phyloP scores from a whole-genome alignment of 2,113 vertebrate genomes.

The Ascaphus truei region DNA sequence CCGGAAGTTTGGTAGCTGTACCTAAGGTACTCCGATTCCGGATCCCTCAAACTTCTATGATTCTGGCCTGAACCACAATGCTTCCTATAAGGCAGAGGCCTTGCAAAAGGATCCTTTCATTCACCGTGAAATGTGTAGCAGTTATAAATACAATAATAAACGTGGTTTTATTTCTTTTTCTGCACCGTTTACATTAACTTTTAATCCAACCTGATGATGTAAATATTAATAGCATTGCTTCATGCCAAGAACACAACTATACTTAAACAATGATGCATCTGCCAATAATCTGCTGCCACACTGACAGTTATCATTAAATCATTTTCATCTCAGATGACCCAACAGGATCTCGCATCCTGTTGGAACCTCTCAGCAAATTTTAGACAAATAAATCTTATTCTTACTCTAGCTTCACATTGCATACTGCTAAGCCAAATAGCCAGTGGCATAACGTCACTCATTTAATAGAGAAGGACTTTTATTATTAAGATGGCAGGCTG shows the following conservation, averaged over 20 bases:
- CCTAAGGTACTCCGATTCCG: no score
- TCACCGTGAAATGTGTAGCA: no score
- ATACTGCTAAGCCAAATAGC: constrained; percentile 33
- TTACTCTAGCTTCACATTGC: constrained; percentile 24
- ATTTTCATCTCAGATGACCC: constrained; percentile 45
- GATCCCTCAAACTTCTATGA: no score
- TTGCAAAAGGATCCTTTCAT: no score
- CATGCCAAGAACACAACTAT: not conserved
- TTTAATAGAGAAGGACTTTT: constrained; percentile 39
- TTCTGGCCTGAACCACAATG: no score
- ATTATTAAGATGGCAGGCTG: constrained; percentile 32
- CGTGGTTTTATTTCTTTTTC: no score
- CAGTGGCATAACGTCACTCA: constrained; percentile 11
- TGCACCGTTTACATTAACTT: constrained; percentile 34
- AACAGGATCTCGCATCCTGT: constrained; percentile 49
- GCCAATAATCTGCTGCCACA: no score
- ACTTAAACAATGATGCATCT: not conserved
- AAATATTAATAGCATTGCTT: not conserved
- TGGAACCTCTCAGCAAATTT: constrained; percentile 31
- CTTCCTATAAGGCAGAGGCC: no score
- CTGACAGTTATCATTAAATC: constrained; percentile 5
- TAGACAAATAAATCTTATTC: constrained; percentile 35
- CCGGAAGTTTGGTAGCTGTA: no score
- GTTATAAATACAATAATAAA: no score
- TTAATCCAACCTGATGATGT: constrained; percentile 9